Evolutionary conservation across 2,797 vertebrate genomes (phyloP).

Genomic region (Gymnocypris eckloni): DNA sequence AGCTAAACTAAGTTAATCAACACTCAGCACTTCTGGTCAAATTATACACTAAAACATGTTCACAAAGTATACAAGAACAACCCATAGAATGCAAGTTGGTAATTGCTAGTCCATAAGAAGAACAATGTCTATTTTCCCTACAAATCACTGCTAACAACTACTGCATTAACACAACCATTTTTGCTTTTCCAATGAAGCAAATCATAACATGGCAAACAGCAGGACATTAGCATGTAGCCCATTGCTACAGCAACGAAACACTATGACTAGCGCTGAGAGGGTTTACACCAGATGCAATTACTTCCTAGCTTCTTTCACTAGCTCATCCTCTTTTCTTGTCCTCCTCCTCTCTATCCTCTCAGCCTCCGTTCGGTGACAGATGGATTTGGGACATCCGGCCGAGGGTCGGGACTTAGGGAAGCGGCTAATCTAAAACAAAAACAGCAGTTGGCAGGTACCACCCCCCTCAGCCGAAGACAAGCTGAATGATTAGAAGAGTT

Average conservation of each 20-base stretch:
- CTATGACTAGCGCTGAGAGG: not conserved
- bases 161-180: not conserved
- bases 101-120: not conserved
- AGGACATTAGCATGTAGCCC: constrained; percentile 25
- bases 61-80: not conserved
- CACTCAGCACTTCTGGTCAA: not conserved
- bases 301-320: constrained; percentile 33
- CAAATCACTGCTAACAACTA: not conserved
- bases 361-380: constrained; percentile 66
- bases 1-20: not conserved
- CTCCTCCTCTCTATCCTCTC: constrained; percentile 52
- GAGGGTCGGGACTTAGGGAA: constrained; percentile 51
- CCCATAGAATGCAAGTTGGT: not conserved
- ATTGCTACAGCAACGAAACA: constrained; percentile 6
- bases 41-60: not conserved
- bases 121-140: not conserved
- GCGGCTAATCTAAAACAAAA: constrained; percentile 60
- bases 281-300: constrained; percentile 37
- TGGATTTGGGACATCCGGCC: constrained; percentile 67
- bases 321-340: constrained; percentile 58
- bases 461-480: constrained; percentile 41
- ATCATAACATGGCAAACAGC: not conserved
- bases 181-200: not conserved
- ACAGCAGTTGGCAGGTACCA: constrained; percentile 58
- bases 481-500: constrained; percentile 57